Percentiles rank a stretch among this genome's conserved stretches.
Evolutionary conservation across 2,888 invertebrate species (phyloP).

Genomic region (Ametastegia equiseti): DNA sequence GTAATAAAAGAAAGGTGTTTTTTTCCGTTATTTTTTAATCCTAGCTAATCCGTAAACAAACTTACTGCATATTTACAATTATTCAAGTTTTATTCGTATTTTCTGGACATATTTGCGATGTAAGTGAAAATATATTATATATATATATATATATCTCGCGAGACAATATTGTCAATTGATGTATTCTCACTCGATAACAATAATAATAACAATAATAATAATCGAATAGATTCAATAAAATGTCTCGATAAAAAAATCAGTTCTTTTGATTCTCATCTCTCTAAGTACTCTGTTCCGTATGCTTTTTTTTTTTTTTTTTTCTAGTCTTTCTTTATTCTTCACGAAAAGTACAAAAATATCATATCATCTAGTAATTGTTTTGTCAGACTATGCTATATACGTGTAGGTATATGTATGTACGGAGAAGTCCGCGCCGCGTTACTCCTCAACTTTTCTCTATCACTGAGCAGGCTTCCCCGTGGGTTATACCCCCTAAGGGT

Average conservation of each 20-base stretch:
- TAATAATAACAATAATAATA: neutral
- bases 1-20: conserved; percentile 55
- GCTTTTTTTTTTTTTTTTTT: too few species aligned
- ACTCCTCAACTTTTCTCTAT: conserved; percentile 13
- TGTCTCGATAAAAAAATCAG: neutral
- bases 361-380: conserved; percentile 27
- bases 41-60: conserved; percentile 35
- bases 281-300: too few species aligned
- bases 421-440: neutral
- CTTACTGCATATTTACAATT: neutral
- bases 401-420: too few species aligned
- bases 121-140: too few species aligned
- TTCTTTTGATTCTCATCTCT: neutral
- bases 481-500: conserved; percentile 21
- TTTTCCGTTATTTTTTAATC: neutral
- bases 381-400: conserved; percentile 3
- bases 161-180: conserved; percentile 18
- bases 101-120: neutral
- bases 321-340: neutral
- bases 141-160: too few species aligned
- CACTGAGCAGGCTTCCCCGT: conserved; percentile 36
- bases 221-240: neutral
- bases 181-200: neutral
- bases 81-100: neutral
- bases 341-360: conserved; percentile 40